Evolutionary conservation across 2,888 invertebrate species (phyloP).

Genomic region (Tribolium freemani): DNA sequence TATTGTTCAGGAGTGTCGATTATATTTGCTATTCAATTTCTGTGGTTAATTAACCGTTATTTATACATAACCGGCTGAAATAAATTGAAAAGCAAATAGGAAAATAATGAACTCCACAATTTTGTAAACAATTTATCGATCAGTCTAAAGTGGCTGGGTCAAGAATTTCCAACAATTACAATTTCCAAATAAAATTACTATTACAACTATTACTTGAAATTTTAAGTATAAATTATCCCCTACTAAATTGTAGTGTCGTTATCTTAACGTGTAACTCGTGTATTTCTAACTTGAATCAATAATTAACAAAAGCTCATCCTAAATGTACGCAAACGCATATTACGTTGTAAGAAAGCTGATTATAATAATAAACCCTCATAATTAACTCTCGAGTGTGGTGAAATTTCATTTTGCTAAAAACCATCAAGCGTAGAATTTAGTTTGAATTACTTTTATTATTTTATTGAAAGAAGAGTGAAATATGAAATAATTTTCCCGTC

Average conservation of each 20-base stretch:
- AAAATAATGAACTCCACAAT: neutral
- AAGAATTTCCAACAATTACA: neutral
- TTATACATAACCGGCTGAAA: neutral
- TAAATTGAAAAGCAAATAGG: neutral
- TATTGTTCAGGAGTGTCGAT: conserved; percentile 8
- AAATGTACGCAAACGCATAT: neutral
- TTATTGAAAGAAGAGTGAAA: too few species aligned
- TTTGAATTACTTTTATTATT: too few species aligned
- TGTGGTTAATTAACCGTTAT: neutral
- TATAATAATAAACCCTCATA: neutral
- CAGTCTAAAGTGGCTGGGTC: neutral
- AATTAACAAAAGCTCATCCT: neutral
- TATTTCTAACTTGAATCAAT: neutral
- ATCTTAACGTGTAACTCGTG: neutral
- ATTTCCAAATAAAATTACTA: too few species aligned
- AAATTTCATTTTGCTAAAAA: neutral
- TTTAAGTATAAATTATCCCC: neutral
- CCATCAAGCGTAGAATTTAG: too few species aligned
- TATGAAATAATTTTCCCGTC: too few species aligned
- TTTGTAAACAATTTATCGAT: neutral
- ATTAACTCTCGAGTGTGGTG: neutral
- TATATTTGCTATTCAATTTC: conserved; percentile 1
- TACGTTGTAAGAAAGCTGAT: neutral
- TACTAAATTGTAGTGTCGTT: neutral
- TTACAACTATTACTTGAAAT: too few species aligned